Percentiles rank a stretch among this genome's conserved stretches.
These are phyloP conservation scores for Actias luna DNA, from an alignment of 2,888 invertebrate species.

Conservation along the genomic window DNA sequence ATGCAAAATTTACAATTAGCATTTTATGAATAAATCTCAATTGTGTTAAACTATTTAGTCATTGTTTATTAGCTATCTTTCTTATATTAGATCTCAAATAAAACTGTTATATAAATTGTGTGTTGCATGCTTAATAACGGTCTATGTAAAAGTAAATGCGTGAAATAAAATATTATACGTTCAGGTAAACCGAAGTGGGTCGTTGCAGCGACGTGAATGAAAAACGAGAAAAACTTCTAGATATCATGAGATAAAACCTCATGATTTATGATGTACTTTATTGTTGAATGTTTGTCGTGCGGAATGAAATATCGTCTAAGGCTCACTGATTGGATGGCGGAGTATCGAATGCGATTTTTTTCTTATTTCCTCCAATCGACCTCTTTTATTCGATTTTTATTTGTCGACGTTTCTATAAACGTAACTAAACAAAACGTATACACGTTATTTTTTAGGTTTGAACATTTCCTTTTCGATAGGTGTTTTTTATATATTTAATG, in stretches of 20 bases:
- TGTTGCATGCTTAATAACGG: neutral
- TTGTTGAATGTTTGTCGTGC: conserved; percentile 53
- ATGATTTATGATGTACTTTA: conserved; percentile 55
- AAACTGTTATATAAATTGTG: neutral
- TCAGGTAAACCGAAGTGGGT: conserved; percentile 16
- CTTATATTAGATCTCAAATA: too few species aligned
- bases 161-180: conserved; percentile 7
- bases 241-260: conserved; percentile 44
- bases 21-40: too few species aligned
- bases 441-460: neutral
- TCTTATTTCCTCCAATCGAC: conserved; percentile 18
- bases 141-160: neutral
- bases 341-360: conserved; percentile 23
- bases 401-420: conserved; percentile 1
- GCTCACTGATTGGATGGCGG: conserved; percentile 37
- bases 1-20: too few species aligned
- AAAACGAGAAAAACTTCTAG: conserved; percentile 38
- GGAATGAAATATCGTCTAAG: conserved; percentile 43
- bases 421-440: neutral
- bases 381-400: conserved; percentile 13
- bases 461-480: neutral
- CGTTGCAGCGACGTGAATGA: conserved; percentile 30
- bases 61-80: too few species aligned
- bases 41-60: too few species aligned
- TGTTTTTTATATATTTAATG: neutral